Evolutionary conservation across 1,140 invertebrate species (phyloP).

Genomic region (Heliothis virescens): DNA sequence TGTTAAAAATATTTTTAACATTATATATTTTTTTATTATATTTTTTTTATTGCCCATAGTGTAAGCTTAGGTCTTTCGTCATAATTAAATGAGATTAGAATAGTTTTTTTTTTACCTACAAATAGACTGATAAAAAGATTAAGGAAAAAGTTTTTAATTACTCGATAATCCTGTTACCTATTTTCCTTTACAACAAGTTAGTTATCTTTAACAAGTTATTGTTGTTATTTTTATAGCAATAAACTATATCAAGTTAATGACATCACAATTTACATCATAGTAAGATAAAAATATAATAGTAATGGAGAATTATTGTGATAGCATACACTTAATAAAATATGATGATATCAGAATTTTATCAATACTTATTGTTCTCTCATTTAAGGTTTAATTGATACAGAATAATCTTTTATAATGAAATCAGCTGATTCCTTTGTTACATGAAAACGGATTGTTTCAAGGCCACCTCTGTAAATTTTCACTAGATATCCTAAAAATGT

Average conservation of each 20-base stretch:
- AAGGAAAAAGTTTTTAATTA: background rate
- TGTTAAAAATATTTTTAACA: background rate
- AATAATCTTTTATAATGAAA: constrained; percentile 1
- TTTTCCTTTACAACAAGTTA: background rate
- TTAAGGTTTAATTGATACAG: constrained; percentile 3
- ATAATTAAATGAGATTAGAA: no score
- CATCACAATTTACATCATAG: constrained; percentile 26
- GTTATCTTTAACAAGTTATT: background rate
- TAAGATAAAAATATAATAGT: constrained; percentile 15
- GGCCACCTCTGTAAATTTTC: background rate
- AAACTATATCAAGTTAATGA: constrained; percentile 2
- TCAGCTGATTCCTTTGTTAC: background rate
- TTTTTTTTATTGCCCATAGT: background rate
- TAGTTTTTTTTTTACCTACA: no score
- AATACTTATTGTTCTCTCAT: background rate
- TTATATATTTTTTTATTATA: background rate
- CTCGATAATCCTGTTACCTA: background rate
- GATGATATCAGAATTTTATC: background rate
- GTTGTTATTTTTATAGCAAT: constrained; percentile 29
- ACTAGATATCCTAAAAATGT: no score
- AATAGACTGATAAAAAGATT: no score
- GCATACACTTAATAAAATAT: background rate
- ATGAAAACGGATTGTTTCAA: background rate
- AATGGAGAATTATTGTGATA: constrained; percentile 1
- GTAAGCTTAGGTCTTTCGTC: no score